These are phyloP conservation scores for Eurosta solidaginis DNA, from an alignment of 1,140 invertebrate species.

Conservation along the genomic window DNA sequence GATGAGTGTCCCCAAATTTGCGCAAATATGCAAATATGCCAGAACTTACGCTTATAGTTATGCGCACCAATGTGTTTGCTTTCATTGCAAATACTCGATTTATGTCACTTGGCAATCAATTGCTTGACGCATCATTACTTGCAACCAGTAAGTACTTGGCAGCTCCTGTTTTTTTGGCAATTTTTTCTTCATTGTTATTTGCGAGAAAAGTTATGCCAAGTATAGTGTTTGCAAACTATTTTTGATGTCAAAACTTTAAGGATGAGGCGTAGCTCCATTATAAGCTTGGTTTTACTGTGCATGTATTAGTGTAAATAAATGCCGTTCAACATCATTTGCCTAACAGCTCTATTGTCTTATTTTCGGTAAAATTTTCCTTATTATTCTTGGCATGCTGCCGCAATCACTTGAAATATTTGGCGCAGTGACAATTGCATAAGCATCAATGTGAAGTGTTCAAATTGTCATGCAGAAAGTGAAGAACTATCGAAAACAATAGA, in stretches of 20 bases:
- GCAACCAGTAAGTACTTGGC: constrained; percentile 8
- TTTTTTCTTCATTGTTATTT: neutral
- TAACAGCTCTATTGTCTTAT: neutral
- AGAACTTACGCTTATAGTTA: neutral
- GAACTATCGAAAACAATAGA: neutral
- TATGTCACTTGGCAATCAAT: constrained; percentile 16
- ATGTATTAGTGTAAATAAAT: no score
- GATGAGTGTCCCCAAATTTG: no score
- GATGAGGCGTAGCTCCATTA: no score
- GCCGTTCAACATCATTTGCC: no score
- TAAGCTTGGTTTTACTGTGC: no score
- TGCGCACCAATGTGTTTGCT: neutral
- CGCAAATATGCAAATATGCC: no score
- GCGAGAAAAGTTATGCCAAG: neutral
- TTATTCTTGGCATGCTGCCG: constrained; percentile 12
- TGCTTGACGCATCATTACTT: neutral
- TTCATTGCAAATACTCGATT: neutral
- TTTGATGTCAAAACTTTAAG: no score
- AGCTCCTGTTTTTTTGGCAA: neutral
- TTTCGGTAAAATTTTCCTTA: neutral
- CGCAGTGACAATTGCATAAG: neutral
- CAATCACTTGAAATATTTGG: neutral
- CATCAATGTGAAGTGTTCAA: neutral
- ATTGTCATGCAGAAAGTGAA: neutral
- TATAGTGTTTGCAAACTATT: neutral